Percentiles rank a stretch among this genome's conserved stretches.
phyloP scores from a whole-genome alignment of 2,888 invertebrate species.

The Mesochorus sp. region DNA sequence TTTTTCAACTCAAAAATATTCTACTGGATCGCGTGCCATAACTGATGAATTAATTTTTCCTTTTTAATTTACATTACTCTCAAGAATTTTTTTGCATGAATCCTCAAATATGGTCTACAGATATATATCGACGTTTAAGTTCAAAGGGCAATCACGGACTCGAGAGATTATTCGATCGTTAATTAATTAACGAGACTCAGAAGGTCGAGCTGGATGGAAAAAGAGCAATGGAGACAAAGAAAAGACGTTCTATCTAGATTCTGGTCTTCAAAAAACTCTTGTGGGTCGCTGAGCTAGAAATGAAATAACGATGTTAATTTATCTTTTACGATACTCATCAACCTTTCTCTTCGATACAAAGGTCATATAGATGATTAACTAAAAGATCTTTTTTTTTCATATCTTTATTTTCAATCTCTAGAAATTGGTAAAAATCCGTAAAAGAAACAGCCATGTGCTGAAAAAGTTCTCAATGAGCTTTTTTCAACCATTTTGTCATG shows the following conservation, averaged over 20 bases:
- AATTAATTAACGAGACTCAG: slow-evolving; percentile 47
- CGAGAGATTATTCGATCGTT: slow-evolving; percentile 31
- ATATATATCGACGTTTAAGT: neutral
- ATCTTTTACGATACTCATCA: slow-evolving; percentile 5
- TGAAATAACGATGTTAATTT: neutral
- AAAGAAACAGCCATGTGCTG: neutral
- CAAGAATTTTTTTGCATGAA: neutral
- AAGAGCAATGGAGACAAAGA: neutral
- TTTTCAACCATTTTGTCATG: neutral
- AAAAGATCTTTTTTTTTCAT: neutral
- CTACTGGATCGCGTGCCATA: neutral
- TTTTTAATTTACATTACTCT: slow-evolving; percentile 32
- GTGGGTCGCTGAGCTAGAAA: neutral
- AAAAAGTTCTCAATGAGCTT: neutral
- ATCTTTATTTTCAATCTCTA: neutral
- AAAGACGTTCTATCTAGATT: neutral
- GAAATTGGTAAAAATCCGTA: neutral
- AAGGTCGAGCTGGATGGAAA: slow-evolving; percentile 1
- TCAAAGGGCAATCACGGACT: slow-evolving; percentile 41
- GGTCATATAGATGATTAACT: neutral
- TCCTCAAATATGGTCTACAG: neutral
- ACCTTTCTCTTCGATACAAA: neutral
- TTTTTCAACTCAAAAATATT: neutral
- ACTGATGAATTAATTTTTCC: slow-evolving; percentile 28
- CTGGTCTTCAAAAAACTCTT: neutral